Evolutionary conservation across 2,113 vertebrate species (phyloP).

Genomic region (Callionymus lyra): DNA sequence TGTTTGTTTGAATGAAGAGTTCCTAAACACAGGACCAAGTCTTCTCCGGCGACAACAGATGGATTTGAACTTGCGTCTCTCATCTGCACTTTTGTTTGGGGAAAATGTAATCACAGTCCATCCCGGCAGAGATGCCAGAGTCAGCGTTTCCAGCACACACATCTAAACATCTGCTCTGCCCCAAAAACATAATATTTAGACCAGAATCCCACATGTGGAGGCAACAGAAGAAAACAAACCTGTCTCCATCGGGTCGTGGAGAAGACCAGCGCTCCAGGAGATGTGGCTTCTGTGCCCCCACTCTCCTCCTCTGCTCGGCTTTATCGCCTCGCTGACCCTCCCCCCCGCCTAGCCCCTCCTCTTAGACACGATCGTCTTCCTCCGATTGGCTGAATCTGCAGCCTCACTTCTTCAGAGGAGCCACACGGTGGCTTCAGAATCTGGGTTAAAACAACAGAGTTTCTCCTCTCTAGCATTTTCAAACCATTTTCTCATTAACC

Average conservation of each 20-base stretch:
- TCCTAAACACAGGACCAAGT: too few species aligned
- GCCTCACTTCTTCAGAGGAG: constrained; percentile 43
- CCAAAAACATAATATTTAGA: constrained; percentile 7
- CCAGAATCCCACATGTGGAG: neutral
- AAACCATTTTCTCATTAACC: constrained; percentile 17
- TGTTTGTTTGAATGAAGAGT: constrained; percentile 18
- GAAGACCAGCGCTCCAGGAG: constrained; percentile 37
- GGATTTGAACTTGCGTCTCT: too few species aligned
- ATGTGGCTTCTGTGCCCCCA: constrained; percentile 30
- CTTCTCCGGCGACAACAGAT: too few species aligned
- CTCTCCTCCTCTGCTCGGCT: constrained; percentile 33
- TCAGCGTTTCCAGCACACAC: constrained; percentile 40
- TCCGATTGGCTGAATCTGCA: constrained; percentile 45
- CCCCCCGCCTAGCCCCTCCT: constrained; percentile 19
- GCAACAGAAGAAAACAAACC: constrained; percentile 24
- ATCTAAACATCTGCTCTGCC: constrained; percentile 37
- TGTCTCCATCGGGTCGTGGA: constrained; percentile 40
- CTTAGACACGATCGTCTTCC: constrained; percentile 20
- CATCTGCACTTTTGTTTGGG: constrained; percentile 8
- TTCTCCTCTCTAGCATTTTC: constrained; percentile 3
- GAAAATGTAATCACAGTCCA: constrained; percentile 9
- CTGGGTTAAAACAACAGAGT: constrained; percentile 64
- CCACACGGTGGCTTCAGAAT: constrained; percentile 20
- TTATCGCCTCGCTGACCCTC: constrained; percentile 22
- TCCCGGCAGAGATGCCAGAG: constrained; percentile 12